A percentile compares a stretch with the other conserved stretches of the same genome.
Evolutionary conservation across 2,888 invertebrate genomes (phyloP).

Genomic region (Drosophila siamana): DNA sequence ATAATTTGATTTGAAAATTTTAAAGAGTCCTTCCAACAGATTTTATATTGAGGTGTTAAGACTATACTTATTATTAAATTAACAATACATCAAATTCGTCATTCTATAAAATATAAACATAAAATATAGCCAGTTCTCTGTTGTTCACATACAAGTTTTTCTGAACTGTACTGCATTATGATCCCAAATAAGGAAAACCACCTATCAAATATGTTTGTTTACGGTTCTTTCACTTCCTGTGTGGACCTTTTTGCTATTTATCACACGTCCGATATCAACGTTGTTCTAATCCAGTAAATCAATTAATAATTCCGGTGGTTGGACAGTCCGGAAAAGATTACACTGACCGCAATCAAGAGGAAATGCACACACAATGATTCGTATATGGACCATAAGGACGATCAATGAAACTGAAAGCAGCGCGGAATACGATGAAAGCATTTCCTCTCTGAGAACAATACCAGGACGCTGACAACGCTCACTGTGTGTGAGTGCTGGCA

Average conservation of each 20-base stretch:
- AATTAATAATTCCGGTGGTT: slow-evolving; percentile 59
- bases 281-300: slow-evolving; percentile 40
- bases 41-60: no score
- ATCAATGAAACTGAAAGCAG: slow-evolving; percentile 50
- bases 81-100: no score
- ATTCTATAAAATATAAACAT: no score
- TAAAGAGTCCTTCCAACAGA: no score
- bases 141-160: background rate
- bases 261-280: slow-evolving; percentile 30
- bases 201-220: background rate
- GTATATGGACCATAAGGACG: slow-evolving; percentile 31
- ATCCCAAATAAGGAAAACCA: background rate
- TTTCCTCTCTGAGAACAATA: slow-evolving; percentile 64
- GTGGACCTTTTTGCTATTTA: slow-evolving; percentile 16
- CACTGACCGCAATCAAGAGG: slow-evolving; percentile 50
- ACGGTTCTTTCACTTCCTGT: slow-evolving; percentile 34
- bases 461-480: background rate
- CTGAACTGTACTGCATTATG: background rate
- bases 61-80: no score
- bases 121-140: no score
- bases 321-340: slow-evolving; percentile 72
- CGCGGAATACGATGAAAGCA: slow-evolving; percentile 44
- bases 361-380: background rate
- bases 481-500: background rate
- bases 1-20: no score